A percentile compares a stretch with the other conserved stretches of the same genome.
Evolutionary conservation across 2,888 invertebrate species (phyloP).

Genomic region (Andrena marginata): DNA sequence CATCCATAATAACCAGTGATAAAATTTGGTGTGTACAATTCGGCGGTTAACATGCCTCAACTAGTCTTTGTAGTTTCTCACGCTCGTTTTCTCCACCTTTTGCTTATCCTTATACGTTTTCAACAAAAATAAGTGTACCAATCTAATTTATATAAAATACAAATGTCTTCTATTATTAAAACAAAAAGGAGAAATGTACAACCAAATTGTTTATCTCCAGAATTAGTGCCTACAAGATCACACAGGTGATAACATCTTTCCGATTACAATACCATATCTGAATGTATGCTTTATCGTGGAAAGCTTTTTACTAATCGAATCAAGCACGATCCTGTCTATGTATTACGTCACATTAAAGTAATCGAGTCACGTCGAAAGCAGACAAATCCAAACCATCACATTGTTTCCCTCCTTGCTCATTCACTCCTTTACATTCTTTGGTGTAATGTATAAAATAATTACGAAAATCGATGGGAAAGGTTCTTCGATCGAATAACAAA

Average conservation of each 20-base stretch:
- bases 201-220: conserved; percentile 11
- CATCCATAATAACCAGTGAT: neutral
- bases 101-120: conserved; percentile 10
- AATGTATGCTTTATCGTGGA: conserved; percentile 19
- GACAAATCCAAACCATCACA: conserved; percentile 34
- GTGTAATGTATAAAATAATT: conserved; percentile 37
- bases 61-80: conserved; percentile 23
- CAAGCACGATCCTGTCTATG: neutral
- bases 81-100: conserved; percentile 10
- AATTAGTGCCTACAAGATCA: conserved; percentile 8
- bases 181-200: conserved; percentile 13
- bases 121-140: neutral
- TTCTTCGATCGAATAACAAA: conserved; percentile 32
- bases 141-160: conserved; percentile 28
- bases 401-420: conserved; percentile 8
- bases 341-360: neutral
- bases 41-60: conserved; percentile 26
- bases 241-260: conserved; percentile 6
- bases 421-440: conserved; percentile 48
- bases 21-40: conserved; percentile 20
- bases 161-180: conserved; percentile 5
- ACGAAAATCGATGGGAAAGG: conserved; percentile 12
- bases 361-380: conserved; percentile 31
- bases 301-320: conserved; percentile 10
- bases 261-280: conserved; percentile 7